Conservation (phyloP, 2,113 vertebrate species). For the Willisornis vidua region DNA sequence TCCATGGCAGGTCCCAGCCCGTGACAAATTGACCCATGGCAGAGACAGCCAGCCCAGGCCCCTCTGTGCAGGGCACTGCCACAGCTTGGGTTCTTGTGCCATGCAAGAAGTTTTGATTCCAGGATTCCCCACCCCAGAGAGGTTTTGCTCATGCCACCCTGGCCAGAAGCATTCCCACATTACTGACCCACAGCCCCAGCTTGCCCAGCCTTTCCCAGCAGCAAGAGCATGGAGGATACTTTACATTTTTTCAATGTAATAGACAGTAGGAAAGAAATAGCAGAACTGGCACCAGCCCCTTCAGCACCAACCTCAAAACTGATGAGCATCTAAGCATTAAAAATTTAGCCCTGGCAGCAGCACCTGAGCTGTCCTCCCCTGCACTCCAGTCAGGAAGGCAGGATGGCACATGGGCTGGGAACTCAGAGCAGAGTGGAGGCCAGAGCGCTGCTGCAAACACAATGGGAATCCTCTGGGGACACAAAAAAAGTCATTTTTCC, state of each 20-base stretch:
- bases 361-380: background rate
- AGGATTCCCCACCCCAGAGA: background rate
- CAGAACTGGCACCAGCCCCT: background rate
- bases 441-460: background rate
- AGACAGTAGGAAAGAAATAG: background rate
- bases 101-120: background rate
- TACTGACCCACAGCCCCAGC: background rate
- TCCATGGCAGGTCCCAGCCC: background rate
- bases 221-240: fast-evolving
- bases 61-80: background rate
- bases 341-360: background rate
- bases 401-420: background rate
- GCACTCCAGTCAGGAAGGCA: background rate
- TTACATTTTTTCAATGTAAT: background rate
- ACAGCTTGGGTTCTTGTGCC: background rate
- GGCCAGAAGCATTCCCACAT: background rate
- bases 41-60: background rate
- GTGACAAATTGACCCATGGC: background rate
- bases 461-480: background rate
- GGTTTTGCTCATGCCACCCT: background rate
- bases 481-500: background rate
- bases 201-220: background rate
- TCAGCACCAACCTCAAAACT: background rate
- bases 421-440: background rate
- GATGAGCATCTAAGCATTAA: background rate